phyloP scores from a whole-genome alignment of 2,888 invertebrate species.

The Bellardia pandia region DNA sequence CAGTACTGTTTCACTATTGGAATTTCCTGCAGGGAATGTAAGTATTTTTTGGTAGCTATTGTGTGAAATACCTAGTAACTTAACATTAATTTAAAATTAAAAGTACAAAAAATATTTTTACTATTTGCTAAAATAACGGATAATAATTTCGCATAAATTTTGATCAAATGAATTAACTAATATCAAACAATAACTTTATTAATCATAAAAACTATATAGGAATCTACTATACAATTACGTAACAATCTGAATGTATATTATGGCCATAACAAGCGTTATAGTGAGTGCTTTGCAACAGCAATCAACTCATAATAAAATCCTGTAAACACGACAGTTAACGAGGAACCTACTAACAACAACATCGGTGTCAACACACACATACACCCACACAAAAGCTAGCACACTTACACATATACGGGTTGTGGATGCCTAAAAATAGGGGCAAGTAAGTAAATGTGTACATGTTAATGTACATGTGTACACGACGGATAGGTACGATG shows the following conservation, averaged over 20 bases:
- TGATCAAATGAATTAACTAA: neutral
- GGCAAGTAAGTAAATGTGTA: slow-evolving; percentile 56
- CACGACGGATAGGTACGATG: slow-evolving; percentile 26
- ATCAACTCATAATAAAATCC: slow-evolving; percentile 63
- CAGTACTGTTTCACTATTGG: no score
- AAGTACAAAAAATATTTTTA: no score
- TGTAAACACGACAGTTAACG: slow-evolving; percentile 71
- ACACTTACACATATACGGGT: neutral
- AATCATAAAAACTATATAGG: neutral
- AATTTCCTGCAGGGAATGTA: no score
- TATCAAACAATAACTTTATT: neutral
- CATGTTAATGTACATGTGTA: slow-evolving; percentile 38
- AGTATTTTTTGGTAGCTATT: no score
- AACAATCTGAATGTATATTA: slow-evolving; percentile 19
- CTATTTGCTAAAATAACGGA: no score
- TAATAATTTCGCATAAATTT: no score
- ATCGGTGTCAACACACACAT: slow-evolving; percentile 29
- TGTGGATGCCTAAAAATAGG: slow-evolving; percentile 52
- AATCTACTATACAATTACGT: slow-evolving; percentile 26
- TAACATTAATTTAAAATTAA: no score
- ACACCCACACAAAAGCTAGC: neutral
- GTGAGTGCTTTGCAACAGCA: slow-evolving; percentile 55
- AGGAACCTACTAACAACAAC: slow-evolving; percentile 65
- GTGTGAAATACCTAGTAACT: no score
- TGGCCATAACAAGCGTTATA: neutral